Conservation (phyloP, 2,113 vertebrate genomes). For the Ameiurus melas region DNA sequence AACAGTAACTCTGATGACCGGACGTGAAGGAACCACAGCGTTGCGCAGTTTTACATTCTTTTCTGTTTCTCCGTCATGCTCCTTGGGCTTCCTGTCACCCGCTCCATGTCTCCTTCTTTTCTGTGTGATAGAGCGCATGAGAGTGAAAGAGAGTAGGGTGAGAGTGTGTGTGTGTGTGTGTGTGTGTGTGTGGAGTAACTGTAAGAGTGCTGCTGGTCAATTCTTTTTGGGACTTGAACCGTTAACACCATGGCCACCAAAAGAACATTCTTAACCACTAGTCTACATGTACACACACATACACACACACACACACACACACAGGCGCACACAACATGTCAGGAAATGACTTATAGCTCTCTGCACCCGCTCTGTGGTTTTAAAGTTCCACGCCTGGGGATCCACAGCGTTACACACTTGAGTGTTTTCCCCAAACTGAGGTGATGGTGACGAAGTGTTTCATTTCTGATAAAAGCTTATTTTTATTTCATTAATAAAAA, state of each 20-base stretch:
- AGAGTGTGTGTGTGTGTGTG: background rate
- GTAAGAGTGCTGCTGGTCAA: background rate
- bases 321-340: background rate
- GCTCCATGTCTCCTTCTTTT: background rate
- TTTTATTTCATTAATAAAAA: background rate
- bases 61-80: background rate
- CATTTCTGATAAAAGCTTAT: background rate
- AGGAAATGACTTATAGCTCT: slow-evolving; percentile 28
- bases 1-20: background rate
- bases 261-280: background rate
- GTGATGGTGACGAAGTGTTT: background rate
- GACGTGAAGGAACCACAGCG: background rate
- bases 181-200: background rate
- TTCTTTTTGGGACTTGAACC: background rate
- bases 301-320: background rate
- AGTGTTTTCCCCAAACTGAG: background rate
- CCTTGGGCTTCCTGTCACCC: background rate
- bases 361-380: slow-evolving; percentile 10
- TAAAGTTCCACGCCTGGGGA: background rate
- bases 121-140: no score
- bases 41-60: slow-evolving; percentile 8
- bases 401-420: slow-evolving; percentile 25
- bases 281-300: background rate
- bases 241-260: background rate
- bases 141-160: no score